Conservation (phyloP, 2,888 invertebrate species). For the Heliothis peltigera region DNA sequence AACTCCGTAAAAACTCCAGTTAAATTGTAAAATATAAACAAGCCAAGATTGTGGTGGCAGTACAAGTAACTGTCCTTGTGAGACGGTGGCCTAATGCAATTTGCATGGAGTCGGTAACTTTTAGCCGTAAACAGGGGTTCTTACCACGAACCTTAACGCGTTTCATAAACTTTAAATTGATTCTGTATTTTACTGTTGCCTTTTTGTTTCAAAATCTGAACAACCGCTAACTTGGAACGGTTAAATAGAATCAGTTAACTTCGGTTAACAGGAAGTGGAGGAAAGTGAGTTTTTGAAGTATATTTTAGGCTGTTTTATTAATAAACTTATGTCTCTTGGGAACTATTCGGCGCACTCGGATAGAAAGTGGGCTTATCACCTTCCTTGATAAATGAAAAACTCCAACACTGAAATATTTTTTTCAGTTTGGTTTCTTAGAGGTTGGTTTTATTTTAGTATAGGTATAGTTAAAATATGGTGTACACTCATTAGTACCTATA, state of each 20-base stretch:
- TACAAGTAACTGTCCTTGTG: conserved; percentile 53
- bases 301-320: neutral
- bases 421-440: too few relatives aligned
- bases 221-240: conserved; percentile 23
- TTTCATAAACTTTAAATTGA: conserved; percentile 65
- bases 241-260: conserved; percentile 29
- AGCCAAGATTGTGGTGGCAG: conserved; percentile 60
- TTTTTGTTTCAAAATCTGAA: conserved; percentile 54
- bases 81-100: conserved; percentile 64
- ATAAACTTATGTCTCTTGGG: too few relatives aligned
- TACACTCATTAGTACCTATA: too few relatives aligned
- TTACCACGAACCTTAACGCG: conserved; percentile 56
- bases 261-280: conserved; percentile 10
- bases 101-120: conserved; percentile 64
- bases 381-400: too few relatives aligned
- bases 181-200: conserved; percentile 58
- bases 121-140: conserved; percentile 56
- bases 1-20: conserved; percentile 59
- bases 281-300: neutral
- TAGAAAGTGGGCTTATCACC: too few relatives aligned
- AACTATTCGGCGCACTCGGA: too few relatives aligned
- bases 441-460: too few relatives aligned
- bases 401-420: too few relatives aligned
- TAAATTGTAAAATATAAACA: conserved; percentile 64
- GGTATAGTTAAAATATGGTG: too few relatives aligned